phyloP scores from a whole-genome alignment of 2,113 vertebrate genomes.

The Dasyurus viverrinus region DNA sequence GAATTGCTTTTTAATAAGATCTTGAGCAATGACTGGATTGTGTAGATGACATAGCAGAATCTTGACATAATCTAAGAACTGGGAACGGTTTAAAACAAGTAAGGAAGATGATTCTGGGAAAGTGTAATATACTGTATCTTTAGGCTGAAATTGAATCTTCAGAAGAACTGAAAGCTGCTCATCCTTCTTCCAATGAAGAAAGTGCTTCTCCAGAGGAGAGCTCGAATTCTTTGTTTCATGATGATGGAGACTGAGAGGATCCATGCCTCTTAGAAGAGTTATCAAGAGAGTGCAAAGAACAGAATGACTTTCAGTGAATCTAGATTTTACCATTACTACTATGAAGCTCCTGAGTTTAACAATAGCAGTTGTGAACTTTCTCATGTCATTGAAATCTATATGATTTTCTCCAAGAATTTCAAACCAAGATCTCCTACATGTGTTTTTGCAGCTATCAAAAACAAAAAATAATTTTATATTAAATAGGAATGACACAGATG shows the following conservation, averaged over 20 bases:
- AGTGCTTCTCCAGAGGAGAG: constrained; percentile 79
- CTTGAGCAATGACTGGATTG: constrained; percentile 51
- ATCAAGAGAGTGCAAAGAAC: constrained; percentile 73
- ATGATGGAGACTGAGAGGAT: constrained; percentile 95
- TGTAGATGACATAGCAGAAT: constrained; percentile 38
- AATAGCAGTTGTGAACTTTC: constrained; percentile 92
- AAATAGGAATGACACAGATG: constrained; percentile 94
- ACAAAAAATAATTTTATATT: constrained; percentile 96
- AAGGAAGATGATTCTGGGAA: constrained; percentile 46
- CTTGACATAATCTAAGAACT: constrained; percentile 29
- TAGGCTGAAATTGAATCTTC: constrained; percentile 46
- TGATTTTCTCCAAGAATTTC: constrained; percentile 94
- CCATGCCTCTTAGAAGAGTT: constrained; percentile 91
- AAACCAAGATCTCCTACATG: constrained; percentile 91
- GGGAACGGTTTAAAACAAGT: constrained; percentile 56
- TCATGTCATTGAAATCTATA: constrained; percentile 99
- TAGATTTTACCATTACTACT: constrained; percentile 91
- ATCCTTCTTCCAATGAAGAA: constrained; percentile 48
- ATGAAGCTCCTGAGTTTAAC: constrained; percentile 83
- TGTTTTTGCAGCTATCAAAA: constrained; percentile 95
- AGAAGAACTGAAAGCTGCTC: constrained; percentile 6
- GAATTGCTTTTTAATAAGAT: constrained; percentile 40
- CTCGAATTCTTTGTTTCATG: constrained; percentile 96
- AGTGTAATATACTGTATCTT: constrained; percentile 19
- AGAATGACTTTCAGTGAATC: constrained; percentile 86